A percentile compares a stretch with the other conserved stretches of the same genome.
Conservation (phyloP, 2,113 vertebrate genomes). For the Eidolon helvum region DNA sequence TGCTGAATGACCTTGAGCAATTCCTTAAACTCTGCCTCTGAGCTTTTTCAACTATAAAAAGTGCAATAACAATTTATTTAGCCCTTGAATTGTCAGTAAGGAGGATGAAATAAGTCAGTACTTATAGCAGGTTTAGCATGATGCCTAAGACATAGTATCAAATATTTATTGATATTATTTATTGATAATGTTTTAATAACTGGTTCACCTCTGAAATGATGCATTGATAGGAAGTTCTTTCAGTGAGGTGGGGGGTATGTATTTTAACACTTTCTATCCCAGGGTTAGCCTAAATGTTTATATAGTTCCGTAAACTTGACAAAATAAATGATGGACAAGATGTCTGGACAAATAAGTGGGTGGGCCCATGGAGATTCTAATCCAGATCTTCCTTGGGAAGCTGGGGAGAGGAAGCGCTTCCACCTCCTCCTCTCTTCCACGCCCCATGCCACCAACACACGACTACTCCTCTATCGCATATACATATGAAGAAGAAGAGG, state of each 20-base stretch:
- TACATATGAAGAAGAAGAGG: fast-evolving
- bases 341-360: not conserved
- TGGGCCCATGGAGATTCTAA: not conserved
- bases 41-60: not conserved
- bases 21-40: not conserved
- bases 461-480: not conserved
- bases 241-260: not conserved
- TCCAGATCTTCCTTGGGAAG: not conserved
- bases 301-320: not conserved
- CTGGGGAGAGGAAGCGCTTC: not conserved
- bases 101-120: not conserved
- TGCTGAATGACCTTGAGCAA: not conserved
- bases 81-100: not conserved
- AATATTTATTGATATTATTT: not conserved
- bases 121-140: fast-evolving
- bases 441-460: not conserved
- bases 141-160: not conserved
- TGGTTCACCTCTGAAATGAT: not conserved
- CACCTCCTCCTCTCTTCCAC: not conserved
- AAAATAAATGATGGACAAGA: not conserved
- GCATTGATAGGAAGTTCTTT: not conserved
- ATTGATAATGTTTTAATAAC: not conserved
- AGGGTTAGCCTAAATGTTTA: not conserved
- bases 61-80: not conserved
- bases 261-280: not conserved